Conservation (phyloP, 2,888 invertebrate species). For the Griposia aprilina region DNA sequence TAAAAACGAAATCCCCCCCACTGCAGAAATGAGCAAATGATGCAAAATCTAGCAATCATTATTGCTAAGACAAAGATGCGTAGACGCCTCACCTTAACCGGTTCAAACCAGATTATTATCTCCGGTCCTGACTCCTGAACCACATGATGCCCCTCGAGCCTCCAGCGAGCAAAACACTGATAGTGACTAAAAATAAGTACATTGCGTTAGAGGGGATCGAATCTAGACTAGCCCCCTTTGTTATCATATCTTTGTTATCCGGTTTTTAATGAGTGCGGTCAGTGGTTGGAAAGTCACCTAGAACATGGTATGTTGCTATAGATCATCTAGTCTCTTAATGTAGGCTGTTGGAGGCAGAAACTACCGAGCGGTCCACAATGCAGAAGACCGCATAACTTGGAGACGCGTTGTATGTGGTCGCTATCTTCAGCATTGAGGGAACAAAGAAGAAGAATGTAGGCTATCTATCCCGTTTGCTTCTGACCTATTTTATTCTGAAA, state of each 20-base stretch:
- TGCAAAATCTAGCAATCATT: conserved; percentile 36
- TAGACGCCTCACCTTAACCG: conserved; percentile 44
- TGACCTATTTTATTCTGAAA: neutral
- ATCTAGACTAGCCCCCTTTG: conserved; percentile 51
- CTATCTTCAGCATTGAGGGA: too few relatives aligned
- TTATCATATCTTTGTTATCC: conserved; percentile 30
- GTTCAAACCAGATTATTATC: conserved; percentile 58
- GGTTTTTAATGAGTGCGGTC: conserved; percentile 3
- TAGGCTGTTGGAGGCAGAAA: too few relatives aligned
- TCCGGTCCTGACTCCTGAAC: conserved; percentile 47
- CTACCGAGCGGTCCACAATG: too few relatives aligned
- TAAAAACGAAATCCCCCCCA: conserved; percentile 5
- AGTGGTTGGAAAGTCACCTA: neutral
- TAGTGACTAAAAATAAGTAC: conserved; percentile 51
- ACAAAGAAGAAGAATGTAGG: too few relatives aligned
- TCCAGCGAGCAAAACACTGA: conserved; percentile 60
- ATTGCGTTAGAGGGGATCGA: conserved; percentile 49
- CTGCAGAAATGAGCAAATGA: conserved; percentile 32
- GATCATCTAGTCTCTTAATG: neutral
- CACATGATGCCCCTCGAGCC: conserved; percentile 51
- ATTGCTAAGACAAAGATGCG: conserved; percentile 34
- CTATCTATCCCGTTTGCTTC: neutral
- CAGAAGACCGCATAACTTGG: too few relatives aligned
- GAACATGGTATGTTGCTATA: neutral
- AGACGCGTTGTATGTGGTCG: too few relatives aligned